phyloP scores from a whole-genome alignment of 2,888 invertebrate species.

The Himalopsyche kuldschensis region DNA sequence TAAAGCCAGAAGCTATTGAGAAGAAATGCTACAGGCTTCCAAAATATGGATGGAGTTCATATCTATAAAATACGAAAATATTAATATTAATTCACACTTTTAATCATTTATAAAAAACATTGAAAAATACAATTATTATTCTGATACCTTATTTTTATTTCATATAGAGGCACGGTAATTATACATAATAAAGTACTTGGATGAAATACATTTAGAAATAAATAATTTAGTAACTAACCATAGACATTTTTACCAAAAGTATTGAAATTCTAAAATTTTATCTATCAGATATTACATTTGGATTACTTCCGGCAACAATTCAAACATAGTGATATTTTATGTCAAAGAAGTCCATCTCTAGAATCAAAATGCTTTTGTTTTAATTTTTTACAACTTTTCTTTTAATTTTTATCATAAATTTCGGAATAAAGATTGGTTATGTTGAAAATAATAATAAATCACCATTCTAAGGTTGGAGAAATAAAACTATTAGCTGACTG shows the following conservation, averaged over 20 bases:
- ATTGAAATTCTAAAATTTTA: too few species aligned
- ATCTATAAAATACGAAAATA: not conserved
- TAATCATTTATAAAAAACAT: not conserved
- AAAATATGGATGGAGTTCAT: not conserved
- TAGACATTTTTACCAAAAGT: not conserved
- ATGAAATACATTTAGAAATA: not conserved
- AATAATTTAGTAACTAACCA: not conserved
- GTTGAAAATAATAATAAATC: too few species aligned
- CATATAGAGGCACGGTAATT: not conserved
- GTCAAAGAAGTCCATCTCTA: too few species aligned
- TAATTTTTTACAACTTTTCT: too few species aligned
- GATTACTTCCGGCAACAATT: not conserved
- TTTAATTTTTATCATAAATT: too few species aligned
- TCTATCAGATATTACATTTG: not conserved
- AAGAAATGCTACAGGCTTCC: not conserved
- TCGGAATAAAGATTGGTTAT: too few species aligned
- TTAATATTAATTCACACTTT: not conserved
- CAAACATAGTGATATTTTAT: not conserved
- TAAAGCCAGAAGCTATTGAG: not conserved
- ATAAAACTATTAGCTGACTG: too few species aligned
- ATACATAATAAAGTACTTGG: not conserved
- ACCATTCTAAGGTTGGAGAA: too few species aligned
- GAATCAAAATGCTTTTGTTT: too few species aligned
- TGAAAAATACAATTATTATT: not conserved
- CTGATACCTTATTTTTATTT: not conserved